Conservation (phyloP, 2,888 invertebrate species). For the Willowsia nigromaculata region DNA sequence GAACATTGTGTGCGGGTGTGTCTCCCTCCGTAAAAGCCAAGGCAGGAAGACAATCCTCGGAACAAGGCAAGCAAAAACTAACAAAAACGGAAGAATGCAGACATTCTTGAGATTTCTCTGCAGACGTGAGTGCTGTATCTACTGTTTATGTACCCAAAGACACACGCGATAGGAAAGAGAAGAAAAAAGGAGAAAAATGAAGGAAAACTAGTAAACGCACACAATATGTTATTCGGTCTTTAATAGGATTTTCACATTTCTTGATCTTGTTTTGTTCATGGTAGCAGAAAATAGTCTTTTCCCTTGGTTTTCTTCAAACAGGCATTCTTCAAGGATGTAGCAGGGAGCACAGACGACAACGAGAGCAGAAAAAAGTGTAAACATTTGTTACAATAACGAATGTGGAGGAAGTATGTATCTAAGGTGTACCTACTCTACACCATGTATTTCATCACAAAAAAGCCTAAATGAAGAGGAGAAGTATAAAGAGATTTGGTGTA, state of each 20-base stretch:
- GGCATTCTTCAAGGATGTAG: conserved; percentile 17
- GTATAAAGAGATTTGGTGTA: conserved; percentile 55
- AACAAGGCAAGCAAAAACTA: neutral
- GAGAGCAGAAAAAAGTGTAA: conserved; percentile 33
- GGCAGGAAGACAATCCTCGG: conserved; percentile 56
- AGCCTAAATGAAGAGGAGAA: conserved; percentile 50
- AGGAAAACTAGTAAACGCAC: conserved; percentile 63
- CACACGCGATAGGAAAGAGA: conserved; percentile 48
- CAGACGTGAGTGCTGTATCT: conserved; percentile 48
- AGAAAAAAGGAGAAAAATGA: conserved; percentile 54
- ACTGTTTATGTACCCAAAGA: neutral
- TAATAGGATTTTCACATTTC: conserved; percentile 74
- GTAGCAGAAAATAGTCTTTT: conserved; percentile 64
- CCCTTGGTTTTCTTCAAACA: conserved; percentile 38
- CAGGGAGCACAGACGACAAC: neutral
- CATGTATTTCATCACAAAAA: conserved; percentile 66
- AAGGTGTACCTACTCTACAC: neutral
- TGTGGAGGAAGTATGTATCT: neutral
- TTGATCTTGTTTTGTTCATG: conserved; percentile 69
- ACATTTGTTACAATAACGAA: conserved; percentile 36
- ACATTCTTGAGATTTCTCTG: conserved; percentile 70
- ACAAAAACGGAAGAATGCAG: conserved; percentile 64
- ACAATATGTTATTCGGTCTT: conserved; percentile 62
- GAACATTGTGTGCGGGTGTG: neutral
- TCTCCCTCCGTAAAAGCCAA: no score